These are phyloP conservation scores for Chauna torquata DNA, from an alignment of 2,113 vertebrate genomes.

Conservation along the genomic window DNA sequence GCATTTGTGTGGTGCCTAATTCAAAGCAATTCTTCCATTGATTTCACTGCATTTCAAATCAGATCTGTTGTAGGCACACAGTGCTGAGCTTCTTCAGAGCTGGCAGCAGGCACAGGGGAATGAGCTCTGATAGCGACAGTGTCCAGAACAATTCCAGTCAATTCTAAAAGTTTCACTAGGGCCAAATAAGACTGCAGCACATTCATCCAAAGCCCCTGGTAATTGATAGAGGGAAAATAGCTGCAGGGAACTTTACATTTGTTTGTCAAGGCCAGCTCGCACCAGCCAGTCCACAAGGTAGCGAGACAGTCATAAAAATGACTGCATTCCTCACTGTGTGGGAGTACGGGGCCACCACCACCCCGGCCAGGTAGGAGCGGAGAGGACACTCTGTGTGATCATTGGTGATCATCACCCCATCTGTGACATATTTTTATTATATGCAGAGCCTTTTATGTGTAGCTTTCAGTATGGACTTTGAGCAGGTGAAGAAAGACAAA, in stretches of 20 bases:
- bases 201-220: background rate
- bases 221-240: background rate
- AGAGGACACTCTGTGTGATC: background rate
- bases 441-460: background rate
- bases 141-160: background rate
- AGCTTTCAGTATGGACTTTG: background rate
- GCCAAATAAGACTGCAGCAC: background rate
- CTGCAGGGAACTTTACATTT: background rate
- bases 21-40: background rate
- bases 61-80: background rate
- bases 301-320: background rate
- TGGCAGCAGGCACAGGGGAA: background rate
- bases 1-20: background rate
- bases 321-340: background rate
- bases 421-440: background rate
- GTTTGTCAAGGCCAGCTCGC: background rate
- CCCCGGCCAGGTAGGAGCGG: background rate
- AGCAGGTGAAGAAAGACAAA: conserved; percentile 13
- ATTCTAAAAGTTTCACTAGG: background rate
- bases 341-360: background rate
- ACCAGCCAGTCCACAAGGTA: background rate
- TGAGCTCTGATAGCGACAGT: background rate
- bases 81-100: background rate
- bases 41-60: background rate
- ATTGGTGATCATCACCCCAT: background rate